These are phyloP conservation scores for Nomada lathburiana DNA, from an alignment of 2,888 invertebrate species.

Conservation along the genomic window DNA sequence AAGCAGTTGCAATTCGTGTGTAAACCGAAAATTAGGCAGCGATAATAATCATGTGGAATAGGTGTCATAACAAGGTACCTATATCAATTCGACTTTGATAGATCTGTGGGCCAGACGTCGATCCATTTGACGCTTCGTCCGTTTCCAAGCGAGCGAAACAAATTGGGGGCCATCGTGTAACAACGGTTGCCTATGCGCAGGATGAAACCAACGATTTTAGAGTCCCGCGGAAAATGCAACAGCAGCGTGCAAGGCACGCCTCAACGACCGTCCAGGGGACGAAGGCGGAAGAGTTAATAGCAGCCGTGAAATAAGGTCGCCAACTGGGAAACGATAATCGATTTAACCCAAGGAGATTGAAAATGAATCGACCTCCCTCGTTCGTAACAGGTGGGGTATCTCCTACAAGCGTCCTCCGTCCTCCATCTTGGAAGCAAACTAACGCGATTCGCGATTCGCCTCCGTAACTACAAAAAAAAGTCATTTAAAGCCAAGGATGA, in stretches of 20 bases:
- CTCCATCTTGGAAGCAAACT: neutral
- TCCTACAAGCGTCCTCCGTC: neutral
- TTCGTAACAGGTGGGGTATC: constrained; percentile 36
- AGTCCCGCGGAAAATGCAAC: neutral
- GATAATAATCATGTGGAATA: neutral
- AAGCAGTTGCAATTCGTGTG: neutral
- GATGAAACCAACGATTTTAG: neutral
- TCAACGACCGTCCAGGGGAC: neutral
- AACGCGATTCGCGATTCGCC: neutral
- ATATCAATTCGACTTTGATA: too few relatives aligned
- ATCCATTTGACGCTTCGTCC: too few relatives aligned
- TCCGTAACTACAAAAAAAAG: too few relatives aligned
- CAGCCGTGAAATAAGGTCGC: constrained; percentile 38
- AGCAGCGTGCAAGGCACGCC: constrained; percentile 1
- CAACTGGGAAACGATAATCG: constrained; percentile 60
- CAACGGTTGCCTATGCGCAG: too few relatives aligned
- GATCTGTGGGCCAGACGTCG: too few relatives aligned
- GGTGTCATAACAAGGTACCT: too few relatives aligned
- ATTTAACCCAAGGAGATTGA: constrained; percentile 45
- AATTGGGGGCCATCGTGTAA: too few relatives aligned
- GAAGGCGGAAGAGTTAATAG: constrained; percentile 1
- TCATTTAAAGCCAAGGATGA: too few relatives aligned
- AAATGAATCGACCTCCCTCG: constrained; percentile 45
- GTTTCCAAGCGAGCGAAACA: too few relatives aligned
- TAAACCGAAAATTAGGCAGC: neutral